phyloP scores from a whole-genome alignment of 2,888 invertebrate genomes.

The Holacanthella duospinosa region DNA sequence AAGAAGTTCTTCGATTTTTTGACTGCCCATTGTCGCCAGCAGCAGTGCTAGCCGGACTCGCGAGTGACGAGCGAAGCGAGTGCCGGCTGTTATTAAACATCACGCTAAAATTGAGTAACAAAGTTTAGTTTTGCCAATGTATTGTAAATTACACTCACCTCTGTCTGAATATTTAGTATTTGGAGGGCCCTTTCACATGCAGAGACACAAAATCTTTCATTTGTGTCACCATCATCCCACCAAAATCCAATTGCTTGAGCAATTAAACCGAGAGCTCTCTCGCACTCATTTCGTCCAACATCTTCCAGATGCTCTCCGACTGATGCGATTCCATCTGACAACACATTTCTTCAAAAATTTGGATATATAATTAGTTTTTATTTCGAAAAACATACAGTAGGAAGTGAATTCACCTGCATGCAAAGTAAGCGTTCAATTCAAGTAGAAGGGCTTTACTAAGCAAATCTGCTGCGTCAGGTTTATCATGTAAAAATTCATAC shows the following conservation, averaged over 20 bases:
- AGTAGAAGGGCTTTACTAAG: background rate
- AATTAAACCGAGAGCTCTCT: background rate
- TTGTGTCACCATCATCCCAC: background rate
- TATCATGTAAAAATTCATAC: background rate
- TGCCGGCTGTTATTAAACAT: too few relatives aligned
- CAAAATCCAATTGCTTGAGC: conserved; percentile 2
- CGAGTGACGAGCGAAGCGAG: too few relatives aligned
- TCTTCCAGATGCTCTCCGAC: conserved; percentile 4
- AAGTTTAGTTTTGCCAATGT: too few relatives aligned
- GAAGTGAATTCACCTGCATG: background rate
- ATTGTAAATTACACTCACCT: too few relatives aligned
- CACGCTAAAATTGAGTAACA: too few relatives aligned
- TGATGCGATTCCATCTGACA: background rate
- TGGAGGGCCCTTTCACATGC: background rate
- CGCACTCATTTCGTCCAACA: background rate
- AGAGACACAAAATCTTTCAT: background rate
- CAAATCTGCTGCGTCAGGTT: background rate
- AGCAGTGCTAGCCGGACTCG: too few relatives aligned
- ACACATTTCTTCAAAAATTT: background rate
- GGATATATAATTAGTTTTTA: background rate
- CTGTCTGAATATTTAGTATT: background rate
- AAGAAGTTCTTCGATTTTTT: too few relatives aligned
- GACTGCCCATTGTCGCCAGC: too few relatives aligned
- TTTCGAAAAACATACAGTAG: background rate
- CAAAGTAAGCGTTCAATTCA: background rate